Evolutionary conservation across 2,888 invertebrate species (phyloP).

Genomic region (Elysia crispata): DNA sequence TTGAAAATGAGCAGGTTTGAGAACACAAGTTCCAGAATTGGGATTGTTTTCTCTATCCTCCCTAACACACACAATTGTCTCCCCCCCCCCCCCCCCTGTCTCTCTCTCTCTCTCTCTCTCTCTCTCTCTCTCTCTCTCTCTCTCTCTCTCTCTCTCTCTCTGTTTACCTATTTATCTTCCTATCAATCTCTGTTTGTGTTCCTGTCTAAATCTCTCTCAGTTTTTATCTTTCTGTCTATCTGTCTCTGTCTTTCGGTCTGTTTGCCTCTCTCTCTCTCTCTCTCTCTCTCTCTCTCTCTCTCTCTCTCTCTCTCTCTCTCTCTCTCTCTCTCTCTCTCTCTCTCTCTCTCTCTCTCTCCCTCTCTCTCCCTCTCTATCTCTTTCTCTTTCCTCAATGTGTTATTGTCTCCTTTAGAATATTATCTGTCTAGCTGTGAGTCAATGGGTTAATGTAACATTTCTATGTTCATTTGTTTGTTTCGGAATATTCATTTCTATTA

Average conservation of each 20-base stretch:
- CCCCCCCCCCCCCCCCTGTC: too few species aligned
- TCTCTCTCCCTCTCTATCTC: neutral
- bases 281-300: neutral
- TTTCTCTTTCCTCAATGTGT: neutral
- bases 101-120: too few species aligned
- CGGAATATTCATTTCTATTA: too few species aligned
- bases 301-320: neutral
- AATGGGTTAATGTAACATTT: constrained; percentile 10
- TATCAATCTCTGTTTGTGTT: neutral
- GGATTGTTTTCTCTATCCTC: too few species aligned
- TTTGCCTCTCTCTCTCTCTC: neutral
- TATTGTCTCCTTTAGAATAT: neutral
- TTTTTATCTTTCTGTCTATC: neutral
- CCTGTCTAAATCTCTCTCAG: neutral
- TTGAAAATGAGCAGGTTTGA: too few species aligned
- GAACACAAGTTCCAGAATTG: too few species aligned
- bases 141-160: too few species aligned
- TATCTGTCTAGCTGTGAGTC: constrained; percentile 9
- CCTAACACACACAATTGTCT: too few species aligned
- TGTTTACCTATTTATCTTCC: neutral
- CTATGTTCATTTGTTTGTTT: too few species aligned
- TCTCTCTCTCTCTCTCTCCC: neutral
- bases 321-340: neutral
- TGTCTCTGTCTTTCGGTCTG: constrained; percentile 17
- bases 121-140: too few species aligned